Conservation (phyloP, 92 coral and sea anemone species). For the Nematostella vectensis region DNA sequence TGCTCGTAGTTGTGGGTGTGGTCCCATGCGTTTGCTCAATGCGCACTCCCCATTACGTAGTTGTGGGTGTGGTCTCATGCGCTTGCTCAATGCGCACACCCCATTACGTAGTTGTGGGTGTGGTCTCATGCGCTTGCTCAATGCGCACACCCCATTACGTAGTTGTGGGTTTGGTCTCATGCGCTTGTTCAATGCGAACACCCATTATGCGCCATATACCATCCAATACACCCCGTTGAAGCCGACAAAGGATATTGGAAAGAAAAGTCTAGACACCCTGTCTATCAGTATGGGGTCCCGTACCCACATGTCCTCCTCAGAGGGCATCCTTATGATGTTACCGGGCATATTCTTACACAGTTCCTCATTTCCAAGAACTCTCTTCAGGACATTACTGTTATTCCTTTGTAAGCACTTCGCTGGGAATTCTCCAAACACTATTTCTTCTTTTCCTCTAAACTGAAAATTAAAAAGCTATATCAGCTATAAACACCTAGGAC, state of each 20-base stretch:
- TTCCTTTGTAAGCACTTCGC: slow-evolving; percentile 22
- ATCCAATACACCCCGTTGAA: slow-evolving; percentile 87
- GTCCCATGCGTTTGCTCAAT: too few species aligned
- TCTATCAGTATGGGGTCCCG: slow-evolving; percentile 53
- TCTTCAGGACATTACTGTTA: slow-evolving; percentile 21
- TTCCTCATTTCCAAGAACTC: slow-evolving; percentile 25
- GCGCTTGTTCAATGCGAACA: too few species aligned
- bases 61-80: too few species aligned
- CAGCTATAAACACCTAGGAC: too few species aligned
- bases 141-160: too few species aligned
- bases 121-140: too few species aligned
- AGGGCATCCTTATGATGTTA: neutral
- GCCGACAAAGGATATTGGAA: slow-evolving; percentile 69
- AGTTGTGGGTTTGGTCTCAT: too few species aligned
- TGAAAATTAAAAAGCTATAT: too few species aligned
- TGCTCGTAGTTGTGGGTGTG: too few species aligned
- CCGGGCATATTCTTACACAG: slow-evolving; percentile 3
- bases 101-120: too few species aligned
- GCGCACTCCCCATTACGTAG: too few species aligned
- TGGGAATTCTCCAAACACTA: slow-evolving; percentile 9
- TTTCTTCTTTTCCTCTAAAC: slow-evolving; percentile 7
- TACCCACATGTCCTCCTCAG: slow-evolving; percentile 7
- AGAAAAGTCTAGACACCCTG: slow-evolving; percentile 69
- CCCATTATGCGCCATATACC: slow-evolving; percentile 32
- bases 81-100: too few species aligned